phyloP scores from a whole-genome alignment of 2,113 vertebrate species.

The Catharus minimus region DNA sequence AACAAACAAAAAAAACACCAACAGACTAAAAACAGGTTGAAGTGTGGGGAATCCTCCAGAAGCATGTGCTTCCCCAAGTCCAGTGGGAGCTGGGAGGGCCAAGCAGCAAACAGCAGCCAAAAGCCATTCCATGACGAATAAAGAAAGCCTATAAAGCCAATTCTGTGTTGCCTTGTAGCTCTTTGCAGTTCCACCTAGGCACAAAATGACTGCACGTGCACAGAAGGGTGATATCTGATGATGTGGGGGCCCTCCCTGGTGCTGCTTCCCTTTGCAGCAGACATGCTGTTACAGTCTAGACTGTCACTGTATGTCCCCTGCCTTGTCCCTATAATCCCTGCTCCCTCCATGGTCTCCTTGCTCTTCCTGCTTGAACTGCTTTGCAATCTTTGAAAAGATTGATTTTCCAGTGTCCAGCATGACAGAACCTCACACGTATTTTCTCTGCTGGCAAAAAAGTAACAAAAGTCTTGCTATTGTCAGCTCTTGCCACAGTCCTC shows the following conservation, averaged over 20 bases:
- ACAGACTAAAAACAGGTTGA: not conserved
- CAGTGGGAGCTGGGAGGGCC: not conserved
- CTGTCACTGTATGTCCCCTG: not conserved
- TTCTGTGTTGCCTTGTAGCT: not conserved
- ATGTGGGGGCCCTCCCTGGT: not conserved
- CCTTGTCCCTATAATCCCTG: not conserved
- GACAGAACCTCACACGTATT: not conserved
- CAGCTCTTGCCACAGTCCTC: not conserved
- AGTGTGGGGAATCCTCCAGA: not conserved
- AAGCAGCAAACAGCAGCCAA: not conserved
- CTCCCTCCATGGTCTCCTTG: not conserved
- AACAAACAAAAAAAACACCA: no score
- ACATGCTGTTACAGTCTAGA: not conserved
- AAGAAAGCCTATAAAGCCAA: not conserved
- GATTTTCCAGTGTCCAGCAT: not conserved
- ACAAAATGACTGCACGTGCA: not conserved
- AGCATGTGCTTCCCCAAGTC: not conserved
- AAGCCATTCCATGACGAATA: not conserved
- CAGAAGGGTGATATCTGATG: not conserved
- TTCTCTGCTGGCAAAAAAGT: not conserved
- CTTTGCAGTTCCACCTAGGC: not conserved
- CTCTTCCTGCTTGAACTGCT: not conserved
- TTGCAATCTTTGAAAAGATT: not conserved
- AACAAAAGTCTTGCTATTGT: not conserved
- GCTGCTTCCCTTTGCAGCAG: not conserved